phyloP scores from a whole-genome alignment of 2,888 invertebrate genomes.

The Caenorhabditis wallacei region DNA sequence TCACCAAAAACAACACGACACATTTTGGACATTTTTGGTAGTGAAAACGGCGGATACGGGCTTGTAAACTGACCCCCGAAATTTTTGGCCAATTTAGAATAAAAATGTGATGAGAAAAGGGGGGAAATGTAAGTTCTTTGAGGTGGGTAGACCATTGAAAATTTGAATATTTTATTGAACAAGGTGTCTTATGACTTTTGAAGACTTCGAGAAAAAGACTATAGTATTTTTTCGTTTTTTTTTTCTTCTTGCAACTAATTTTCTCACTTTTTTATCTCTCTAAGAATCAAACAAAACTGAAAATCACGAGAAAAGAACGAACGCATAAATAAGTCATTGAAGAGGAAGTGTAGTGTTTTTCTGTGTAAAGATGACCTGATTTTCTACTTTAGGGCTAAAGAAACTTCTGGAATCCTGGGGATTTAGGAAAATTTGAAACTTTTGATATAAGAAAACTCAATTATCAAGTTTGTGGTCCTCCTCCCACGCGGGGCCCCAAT shows the following conservation, averaged over 20 bases:
- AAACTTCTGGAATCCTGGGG: no score
- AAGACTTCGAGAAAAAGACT: background rate
- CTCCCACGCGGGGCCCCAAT: slow-evolving; percentile 1
- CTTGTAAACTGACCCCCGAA: background rate
- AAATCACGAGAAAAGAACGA: background rate
- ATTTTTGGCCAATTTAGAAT: slow-evolving; percentile 6
- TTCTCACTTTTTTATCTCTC: no score
- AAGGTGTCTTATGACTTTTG: slow-evolving; percentile 10
- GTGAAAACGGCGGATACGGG: background rate
- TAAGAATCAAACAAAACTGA: no score
- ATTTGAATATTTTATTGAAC: slow-evolving; percentile 9
- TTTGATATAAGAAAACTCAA: no score
- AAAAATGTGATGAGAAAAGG: background rate
- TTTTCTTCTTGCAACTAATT: no score
- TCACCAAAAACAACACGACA: background rate
- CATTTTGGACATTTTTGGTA: no score
- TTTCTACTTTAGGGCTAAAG: no score
- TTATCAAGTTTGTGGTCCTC: slow-evolving; percentile 15
- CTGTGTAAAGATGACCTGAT: no score
- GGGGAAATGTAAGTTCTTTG: slow-evolving; percentile 18
- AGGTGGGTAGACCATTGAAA: background rate
- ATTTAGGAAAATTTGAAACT: no score
- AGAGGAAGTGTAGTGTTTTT: background rate
- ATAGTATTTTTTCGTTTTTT: background rate
- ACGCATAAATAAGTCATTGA: background rate